Base-by-base conservation (phyloP, 2,113 vertebrate species). In the Phocoena phocoena region DNA sequence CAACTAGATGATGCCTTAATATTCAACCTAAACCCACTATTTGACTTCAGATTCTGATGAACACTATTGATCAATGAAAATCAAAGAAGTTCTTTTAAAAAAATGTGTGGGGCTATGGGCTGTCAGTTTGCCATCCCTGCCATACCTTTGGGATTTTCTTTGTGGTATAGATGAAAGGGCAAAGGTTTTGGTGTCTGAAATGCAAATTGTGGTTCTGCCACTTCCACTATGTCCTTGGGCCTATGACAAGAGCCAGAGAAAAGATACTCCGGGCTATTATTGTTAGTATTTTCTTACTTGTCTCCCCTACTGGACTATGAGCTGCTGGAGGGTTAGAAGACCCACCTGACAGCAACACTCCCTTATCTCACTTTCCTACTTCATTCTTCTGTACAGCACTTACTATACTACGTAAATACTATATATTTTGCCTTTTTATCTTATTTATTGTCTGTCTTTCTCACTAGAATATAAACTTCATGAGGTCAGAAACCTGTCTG, bases 1-100 rank as follows among this genome's bases (percentile, higher is more conserved):
- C 41, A 71, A 71, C 11, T 89, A 71, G 31, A 93, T 79, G 23
- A 58, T 80, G 11, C 13, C 55, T 95, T 97, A 88, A 83, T 92
- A 86, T 84, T 85, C 14, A 81, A 44, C 28, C 25, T n/a, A 80
- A 94, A 86, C 15, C 23, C 20, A 83, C 67, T 44, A 85, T 63
- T 76, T 88, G n/a, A 88, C 62, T 95, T 95, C 68, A 92, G 53
- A 85, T 91, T 65, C 58, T 85, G 44, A 44, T 73, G 65, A 85
- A 91, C 79, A 88, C 11, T 81, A 71, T 6, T 63, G 41, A 81
- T 85, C 18, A 95, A 92, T 71, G 20, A 88, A 96, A 88, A 88
- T 88, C 81, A 81, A 44, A 20, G 15, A 58, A 83, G 12, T 74
- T 70, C 50, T 86, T 93, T 76, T 6, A 21, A 74, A 89, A 79